These are phyloP conservation scores for Thalpophila matura DNA, from an alignment of 2,888 invertebrate genomes.

Conservation along the genomic window DNA sequence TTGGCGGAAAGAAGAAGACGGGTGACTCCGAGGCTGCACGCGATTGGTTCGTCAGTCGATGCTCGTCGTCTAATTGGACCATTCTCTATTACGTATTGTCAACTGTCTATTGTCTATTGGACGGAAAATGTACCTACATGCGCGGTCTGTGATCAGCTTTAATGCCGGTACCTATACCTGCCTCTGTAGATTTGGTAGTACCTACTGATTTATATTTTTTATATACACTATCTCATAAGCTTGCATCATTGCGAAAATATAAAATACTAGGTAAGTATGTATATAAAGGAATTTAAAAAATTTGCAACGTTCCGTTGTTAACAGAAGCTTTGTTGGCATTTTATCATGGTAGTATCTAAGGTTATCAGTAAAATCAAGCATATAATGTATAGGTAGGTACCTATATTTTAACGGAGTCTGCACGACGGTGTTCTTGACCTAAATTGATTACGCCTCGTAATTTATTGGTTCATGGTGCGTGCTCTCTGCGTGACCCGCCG, in stretches of 20 bases:
- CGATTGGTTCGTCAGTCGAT: too few relatives aligned
- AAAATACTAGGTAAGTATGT: too few relatives aligned
- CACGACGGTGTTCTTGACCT: slow-evolving; percentile 39
- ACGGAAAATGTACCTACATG: too few relatives aligned
- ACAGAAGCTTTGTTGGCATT: slow-evolving; percentile 19
- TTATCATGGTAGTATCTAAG: too few relatives aligned
- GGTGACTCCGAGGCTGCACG: too few relatives aligned
- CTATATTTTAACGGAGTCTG: slow-evolving; percentile 24
- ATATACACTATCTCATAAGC: slow-evolving; percentile 3
- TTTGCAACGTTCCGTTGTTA: background rate
- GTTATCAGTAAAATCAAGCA: background rate
- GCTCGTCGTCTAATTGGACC: too few relatives aligned
- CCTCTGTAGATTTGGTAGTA: slow-evolving; percentile 11
- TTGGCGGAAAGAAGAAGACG: too few relatives aligned
- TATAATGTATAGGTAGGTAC: background rate
- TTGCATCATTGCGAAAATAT: background rate
- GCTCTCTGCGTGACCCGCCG: slow-evolving; percentile 33
- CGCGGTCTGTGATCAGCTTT: too few relatives aligned
- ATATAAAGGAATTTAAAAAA: too few relatives aligned
- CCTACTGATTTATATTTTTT: background rate
- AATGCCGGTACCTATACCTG: too few relatives aligned
- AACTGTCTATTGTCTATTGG: too few relatives aligned
- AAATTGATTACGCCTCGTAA: slow-evolving; percentile 44
- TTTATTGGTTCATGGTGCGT: slow-evolving; percentile 37
- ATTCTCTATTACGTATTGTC: too few relatives aligned